A percentile compares a stretch with the other conserved stretches of the same genome.
These are phyloP conservation scores for Drosophila orena DNA, from an alignment of 1,140 invertebrate genomes.

Conservation along the genomic window DNA sequence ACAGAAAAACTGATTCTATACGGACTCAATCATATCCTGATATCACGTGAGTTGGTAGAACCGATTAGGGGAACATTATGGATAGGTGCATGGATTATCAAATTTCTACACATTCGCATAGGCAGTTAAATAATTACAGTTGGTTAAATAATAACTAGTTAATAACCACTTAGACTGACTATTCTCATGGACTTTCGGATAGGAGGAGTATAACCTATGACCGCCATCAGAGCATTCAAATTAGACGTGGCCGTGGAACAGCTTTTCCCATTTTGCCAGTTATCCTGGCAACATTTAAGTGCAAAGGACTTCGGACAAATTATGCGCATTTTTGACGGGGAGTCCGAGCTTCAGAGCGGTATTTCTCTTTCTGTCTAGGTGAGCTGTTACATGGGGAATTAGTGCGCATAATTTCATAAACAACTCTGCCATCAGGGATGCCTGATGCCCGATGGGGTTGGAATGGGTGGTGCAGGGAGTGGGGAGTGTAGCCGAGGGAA, in stretches of 20 bases:
- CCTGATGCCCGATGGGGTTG: background rate
- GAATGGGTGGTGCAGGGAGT: background rate
- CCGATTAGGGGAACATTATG: too few relatives aligned
- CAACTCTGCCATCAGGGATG: constrained; percentile 18
- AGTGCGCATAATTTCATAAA: constrained; percentile 81
- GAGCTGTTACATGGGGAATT: constrained; percentile 75
- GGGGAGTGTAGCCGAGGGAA: constrained; percentile 3
- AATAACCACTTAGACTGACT: background rate
- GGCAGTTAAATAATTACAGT: too few relatives aligned
- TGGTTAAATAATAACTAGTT: too few relatives aligned
- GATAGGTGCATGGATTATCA: too few relatives aligned
- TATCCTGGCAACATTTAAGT: constrained; percentile 49
- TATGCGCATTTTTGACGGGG: constrained; percentile 50
- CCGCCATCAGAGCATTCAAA: constrained; percentile 19
- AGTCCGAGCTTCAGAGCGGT: constrained; percentile 19
- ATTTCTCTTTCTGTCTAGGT: constrained; percentile 46
- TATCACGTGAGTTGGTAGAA: too few relatives aligned
- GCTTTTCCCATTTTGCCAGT: constrained; percentile 1
- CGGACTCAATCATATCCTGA: too few relatives aligned
- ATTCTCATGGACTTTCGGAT: background rate
- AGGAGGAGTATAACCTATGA: background rate
- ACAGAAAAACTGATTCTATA: too few relatives aligned
- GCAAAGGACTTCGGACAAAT: constrained; percentile 37
- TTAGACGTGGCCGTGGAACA: constrained; percentile 15
- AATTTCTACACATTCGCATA: too few relatives aligned